Conservation (phyloP, 2,113 vertebrate genomes). For the Ophthalmolycus amberensis region DNA sequence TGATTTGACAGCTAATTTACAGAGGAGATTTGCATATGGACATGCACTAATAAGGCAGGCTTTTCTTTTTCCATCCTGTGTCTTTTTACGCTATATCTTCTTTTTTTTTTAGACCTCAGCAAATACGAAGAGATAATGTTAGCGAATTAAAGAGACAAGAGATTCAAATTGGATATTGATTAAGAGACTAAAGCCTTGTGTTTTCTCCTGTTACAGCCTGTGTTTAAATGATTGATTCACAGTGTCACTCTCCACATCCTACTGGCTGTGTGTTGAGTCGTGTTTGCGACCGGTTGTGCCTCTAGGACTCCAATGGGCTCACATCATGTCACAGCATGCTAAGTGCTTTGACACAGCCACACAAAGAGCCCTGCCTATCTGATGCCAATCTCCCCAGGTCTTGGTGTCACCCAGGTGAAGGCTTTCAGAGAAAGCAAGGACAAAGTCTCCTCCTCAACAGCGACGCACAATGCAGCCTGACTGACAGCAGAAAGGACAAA, state of each 20-base stretch:
- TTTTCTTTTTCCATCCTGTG: conserved; percentile 67
- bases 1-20: conserved; percentile 85
- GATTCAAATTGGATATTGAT: conserved; percentile 86
- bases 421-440: conserved; percentile 66
- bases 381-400: conserved; percentile 64
- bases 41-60: conserved; percentile 75
- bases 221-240: conserved; percentile 80
- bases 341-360: conserved; percentile 71
- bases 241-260: conserved; percentile 65
- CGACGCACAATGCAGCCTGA: conserved; percentile 50
- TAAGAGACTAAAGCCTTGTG: conserved; percentile 74
- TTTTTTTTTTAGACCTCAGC: conserved; percentile 56
- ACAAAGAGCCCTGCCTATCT: conserved; percentile 74
- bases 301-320: conserved; percentile 51
- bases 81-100: conserved; percentile 62
- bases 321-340: conserved; percentile 66
- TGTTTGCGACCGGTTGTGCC: conserved; percentile 43
- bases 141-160: conserved; percentile 80
- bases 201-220: conserved; percentile 71
- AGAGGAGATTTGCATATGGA: conserved; percentile 81
- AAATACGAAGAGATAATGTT: conserved; percentile 79
- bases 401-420: conserved; percentile 62
- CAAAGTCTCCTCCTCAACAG: conserved; percentile 57
- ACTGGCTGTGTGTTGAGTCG: conserved; percentile 30
- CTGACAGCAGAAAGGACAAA: conserved; percentile 66